These are phyloP conservation scores for Apistogramma diplotaenia DNA, from an alignment of 2,113 vertebrate species.

Conservation along the genomic window DNA sequence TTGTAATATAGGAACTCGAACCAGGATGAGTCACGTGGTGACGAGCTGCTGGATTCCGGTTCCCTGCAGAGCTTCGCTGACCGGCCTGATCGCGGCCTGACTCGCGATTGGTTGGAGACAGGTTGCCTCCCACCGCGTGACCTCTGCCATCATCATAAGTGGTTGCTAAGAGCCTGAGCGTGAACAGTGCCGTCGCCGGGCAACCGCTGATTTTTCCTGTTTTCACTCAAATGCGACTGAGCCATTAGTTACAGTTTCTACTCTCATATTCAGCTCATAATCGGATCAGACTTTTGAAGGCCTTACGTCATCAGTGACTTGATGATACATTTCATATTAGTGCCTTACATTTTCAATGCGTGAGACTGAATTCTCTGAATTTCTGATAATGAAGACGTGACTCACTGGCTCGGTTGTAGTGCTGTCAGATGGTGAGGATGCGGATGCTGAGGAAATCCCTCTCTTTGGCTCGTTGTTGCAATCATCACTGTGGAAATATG, in stretches of 20 bases:
- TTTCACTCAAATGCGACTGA: not conserved
- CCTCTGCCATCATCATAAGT: not conserved
- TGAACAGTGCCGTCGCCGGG: not conserved
- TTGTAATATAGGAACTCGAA: too few relatives aligned
- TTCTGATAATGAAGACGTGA: not conserved
- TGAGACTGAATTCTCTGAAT: not conserved
- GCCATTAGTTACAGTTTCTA: not conserved
- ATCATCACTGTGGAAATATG: not conserved
- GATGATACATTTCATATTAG: not conserved
- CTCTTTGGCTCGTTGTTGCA: not conserved
- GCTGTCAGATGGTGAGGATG: slow-evolving; percentile 12
- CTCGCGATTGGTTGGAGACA: rapidly evolving
- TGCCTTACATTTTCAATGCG: not conserved
- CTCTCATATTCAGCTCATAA: not conserved
- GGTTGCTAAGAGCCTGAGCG: too few relatives aligned
- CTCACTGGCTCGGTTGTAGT: not conserved
- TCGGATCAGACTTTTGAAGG: rapidly evolving
- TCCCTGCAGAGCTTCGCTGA: not conserved
- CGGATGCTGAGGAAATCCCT: slow-evolving; percentile 4
- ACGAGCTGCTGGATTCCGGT: not conserved
- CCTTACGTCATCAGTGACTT: not conserved
- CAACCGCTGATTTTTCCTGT: too few relatives aligned
- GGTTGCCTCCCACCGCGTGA: not conserved
- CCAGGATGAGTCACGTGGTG: too few relatives aligned
- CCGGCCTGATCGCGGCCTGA: rapidly evolving